These are phyloP conservation scores for Chydorus sphaericus DNA, from an alignment of 2,888 invertebrate genomes.

Conservation along the genomic window DNA sequence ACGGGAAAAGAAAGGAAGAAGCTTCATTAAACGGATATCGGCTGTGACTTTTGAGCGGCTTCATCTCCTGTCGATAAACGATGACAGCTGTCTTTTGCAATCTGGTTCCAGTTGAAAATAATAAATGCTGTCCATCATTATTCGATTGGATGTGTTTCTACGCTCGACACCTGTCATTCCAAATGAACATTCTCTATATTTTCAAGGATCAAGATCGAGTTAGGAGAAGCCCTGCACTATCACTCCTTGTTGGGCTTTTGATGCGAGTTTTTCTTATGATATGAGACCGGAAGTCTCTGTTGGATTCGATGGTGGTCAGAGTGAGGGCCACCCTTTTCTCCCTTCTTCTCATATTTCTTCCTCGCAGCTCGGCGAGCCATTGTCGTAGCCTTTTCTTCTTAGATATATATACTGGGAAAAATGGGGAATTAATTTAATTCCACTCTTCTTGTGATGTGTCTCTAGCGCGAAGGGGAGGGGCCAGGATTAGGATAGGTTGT, in stretches of 20 bases:
- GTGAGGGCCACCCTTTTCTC: slow-evolving; percentile 1
- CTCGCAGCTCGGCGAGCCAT: neutral
- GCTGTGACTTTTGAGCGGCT: neutral
- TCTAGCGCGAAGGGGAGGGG: neutral
- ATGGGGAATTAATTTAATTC: neutral
- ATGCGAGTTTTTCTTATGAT: neutral
- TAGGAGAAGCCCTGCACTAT: neutral
- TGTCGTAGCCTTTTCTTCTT: neutral
- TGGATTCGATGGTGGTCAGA: neutral
- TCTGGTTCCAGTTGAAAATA: neutral
- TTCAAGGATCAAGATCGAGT: too few relatives aligned
- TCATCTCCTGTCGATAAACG: neutral
- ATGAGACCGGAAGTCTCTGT: neutral
- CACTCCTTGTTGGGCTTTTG: neutral
- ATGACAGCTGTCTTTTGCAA: neutral
- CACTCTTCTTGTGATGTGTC: neutral
- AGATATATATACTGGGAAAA: neutral
- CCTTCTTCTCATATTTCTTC: neutral
- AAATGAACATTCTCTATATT: too few relatives aligned
- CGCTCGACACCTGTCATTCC: neutral
- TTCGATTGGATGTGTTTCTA: neutral
- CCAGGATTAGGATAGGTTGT: neutral
- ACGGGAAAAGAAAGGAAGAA: too few relatives aligned
- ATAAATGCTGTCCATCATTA: too few relatives aligned
- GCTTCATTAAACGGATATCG: neutral